phyloP scores from a whole-genome alignment of 2,888 invertebrate species.

The Calliphora vomitoria region DNA sequence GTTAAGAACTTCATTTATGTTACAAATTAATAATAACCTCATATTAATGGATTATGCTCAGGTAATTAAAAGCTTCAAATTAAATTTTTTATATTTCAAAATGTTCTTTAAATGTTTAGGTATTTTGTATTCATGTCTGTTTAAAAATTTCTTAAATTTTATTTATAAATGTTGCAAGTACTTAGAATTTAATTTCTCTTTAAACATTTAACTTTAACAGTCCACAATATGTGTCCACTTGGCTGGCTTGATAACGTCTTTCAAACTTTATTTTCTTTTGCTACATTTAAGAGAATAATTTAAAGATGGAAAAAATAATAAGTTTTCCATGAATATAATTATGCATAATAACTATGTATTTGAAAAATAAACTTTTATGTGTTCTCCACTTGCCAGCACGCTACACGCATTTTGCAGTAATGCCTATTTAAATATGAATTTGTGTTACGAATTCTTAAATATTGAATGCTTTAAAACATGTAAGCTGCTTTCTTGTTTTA shows the following conservation, averaged over 20 bases:
- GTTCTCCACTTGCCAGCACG: neutral
- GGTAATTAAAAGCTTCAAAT: no score
- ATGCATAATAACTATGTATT: slow-evolving; percentile 80
- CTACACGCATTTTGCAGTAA: neutral
- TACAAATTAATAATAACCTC: no score
- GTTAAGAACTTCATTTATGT: no score
- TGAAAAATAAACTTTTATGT: slow-evolving; percentile 29
- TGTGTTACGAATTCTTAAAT: neutral
- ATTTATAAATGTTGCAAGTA: no score
- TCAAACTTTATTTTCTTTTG: slow-evolving; percentile 68
- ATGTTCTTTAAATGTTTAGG: no score
- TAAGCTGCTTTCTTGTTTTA: no score
- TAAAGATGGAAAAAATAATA: slow-evolving; percentile 74
- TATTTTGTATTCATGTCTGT: no score
- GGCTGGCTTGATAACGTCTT: slow-evolving; percentile 62
- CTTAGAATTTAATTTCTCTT: neutral
- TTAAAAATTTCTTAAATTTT: no score
- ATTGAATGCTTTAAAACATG: no score
- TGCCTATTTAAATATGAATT: neutral
- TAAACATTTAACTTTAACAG: slow-evolving; percentile 33
- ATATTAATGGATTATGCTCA: no score
- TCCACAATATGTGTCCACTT: slow-evolving; percentile 54
- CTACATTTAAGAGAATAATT: slow-evolving; percentile 75
- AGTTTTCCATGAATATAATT: slow-evolving; percentile 83
- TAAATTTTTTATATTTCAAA: no score